Evolutionary conservation across 2,797 vertebrate species (phyloP), one percentile per base, ranked within the genome.

Genomic region (Erpetoichthys calabaricus): DNA sequence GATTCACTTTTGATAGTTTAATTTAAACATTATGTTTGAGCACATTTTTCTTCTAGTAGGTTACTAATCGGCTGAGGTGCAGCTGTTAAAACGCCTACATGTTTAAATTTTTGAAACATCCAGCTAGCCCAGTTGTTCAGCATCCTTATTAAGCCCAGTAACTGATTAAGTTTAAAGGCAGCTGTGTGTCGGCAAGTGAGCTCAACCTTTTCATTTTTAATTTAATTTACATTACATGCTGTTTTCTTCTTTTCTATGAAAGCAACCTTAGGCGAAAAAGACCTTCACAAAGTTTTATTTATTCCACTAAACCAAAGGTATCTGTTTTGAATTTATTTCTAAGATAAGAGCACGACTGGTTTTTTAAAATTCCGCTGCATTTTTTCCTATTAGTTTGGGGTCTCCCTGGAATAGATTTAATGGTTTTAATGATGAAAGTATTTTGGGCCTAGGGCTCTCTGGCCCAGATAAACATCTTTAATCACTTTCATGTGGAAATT

Each of bases 401-500:
- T 69, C 65, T 67, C 60, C 44, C 9, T 61, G 70, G 71, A 60
- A 74, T 65, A 0, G 57, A 69, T 72, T 76, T 77, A 73, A 80
- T 71, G 65, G 62, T 70, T 77, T 65, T 64, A 71, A 62, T 65
- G 64, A 73, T 67, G 69, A 78, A 75, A 78, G 66, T 55, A 0
- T 64, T 64, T 64, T 59, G 25, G 5, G 66, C 65, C 67, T 73
- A 62, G 67, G 68, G 63, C 75, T 74, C 70, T 73, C 61, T 67
- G 72, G 66, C 73, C 72, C 74, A 70, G 72, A 78, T 72, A 74
- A 80, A 67, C 70, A 77, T 70, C 71, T 80, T 78, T 74, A 81
- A 79, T 80, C 75, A 75, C 70, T 74, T 82, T 78, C 69, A 75
- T 77, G 65, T 64, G 69, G 72, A 77, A 79, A 77, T 75, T 66